Evolutionary conservation across 2,888 invertebrate species (phyloP).

Genomic region (Drosophila limbata): DNA sequence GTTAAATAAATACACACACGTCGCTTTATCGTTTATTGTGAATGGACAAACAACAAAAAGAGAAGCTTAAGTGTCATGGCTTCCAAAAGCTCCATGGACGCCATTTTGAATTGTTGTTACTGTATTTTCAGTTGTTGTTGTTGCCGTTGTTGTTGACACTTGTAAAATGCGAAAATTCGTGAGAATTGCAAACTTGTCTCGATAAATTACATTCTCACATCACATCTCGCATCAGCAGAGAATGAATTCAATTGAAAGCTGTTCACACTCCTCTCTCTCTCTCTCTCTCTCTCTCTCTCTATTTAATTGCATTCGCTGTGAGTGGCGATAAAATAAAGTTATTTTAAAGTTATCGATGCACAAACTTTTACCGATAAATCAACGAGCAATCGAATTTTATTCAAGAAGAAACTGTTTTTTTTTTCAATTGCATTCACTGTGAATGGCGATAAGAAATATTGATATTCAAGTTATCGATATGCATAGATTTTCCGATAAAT

Average conservation of each 20-base stretch:
- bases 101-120: conserved; percentile 18
- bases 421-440: too few relatives aligned
- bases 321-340: background rate
- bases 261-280: too few relatives aligned
- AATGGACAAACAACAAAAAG: conserved; percentile 14
- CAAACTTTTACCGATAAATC: too few relatives aligned
- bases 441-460: too few relatives aligned
- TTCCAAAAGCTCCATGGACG: conserved; percentile 8
- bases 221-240: too few relatives aligned
- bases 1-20: conserved; percentile 16
- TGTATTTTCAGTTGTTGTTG: background rate
- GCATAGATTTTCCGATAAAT: too few relatives aligned
- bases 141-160: conserved; percentile 3
- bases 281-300: too few relatives aligned
- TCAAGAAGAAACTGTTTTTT: too few relatives aligned
- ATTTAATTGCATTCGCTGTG: background rate
- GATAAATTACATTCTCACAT: background rate
- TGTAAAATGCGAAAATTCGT: conserved; percentile 8
- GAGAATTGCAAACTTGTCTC: background rate
- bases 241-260: too few relatives aligned
- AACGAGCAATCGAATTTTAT: too few relatives aligned
- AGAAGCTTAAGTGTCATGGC: background rate
- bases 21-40: conserved; percentile 23
- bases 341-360: background rate
- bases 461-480: background rate